phyloP scores from a whole-genome alignment of 2,888 invertebrate genomes.

The Leptarthrus brevirostris region DNA sequence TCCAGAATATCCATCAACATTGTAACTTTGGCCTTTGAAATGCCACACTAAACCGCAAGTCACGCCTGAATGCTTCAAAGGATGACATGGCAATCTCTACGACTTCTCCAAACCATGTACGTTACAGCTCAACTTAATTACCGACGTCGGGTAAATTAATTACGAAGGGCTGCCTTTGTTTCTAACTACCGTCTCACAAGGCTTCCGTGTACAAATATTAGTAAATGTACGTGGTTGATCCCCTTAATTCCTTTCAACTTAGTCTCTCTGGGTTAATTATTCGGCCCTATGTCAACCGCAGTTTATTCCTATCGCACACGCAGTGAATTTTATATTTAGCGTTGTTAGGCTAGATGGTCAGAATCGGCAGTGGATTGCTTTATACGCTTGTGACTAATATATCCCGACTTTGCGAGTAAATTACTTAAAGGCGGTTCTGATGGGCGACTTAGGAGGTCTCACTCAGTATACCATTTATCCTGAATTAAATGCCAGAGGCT shows the following conservation, averaged over 20 bases:
- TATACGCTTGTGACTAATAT: not conserved
- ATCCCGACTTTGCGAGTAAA: not conserved
- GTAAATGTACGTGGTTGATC: too few relatives aligned
- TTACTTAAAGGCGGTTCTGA: not conserved
- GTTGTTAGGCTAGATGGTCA: not conserved
- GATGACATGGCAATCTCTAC: conserved; percentile 31
- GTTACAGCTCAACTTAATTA: conserved; percentile 30
- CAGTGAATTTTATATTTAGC: not conserved
- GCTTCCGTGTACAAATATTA: conserved; percentile 10
- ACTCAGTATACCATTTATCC: not conserved
- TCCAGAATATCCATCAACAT: not conserved
- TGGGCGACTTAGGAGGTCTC: not conserved
- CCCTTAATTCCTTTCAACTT: not conserved
- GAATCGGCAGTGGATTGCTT: not conserved
- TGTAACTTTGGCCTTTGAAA: conserved; percentile 27
- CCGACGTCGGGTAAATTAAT: conserved; percentile 43
- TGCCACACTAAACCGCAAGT: conserved; percentile 36
- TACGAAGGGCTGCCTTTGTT: conserved; percentile 4
- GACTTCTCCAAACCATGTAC: not conserved
- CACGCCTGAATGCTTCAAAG: conserved; percentile 31
- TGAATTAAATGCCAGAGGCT: too few relatives aligned
- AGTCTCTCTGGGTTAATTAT: not conserved
- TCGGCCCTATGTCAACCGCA: not conserved
- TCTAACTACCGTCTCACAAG: not conserved
- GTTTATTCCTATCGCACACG: not conserved